phyloP scores from a whole-genome alignment of 2,113 vertebrate genomes.

The Aegotheles bennettii region DNA sequence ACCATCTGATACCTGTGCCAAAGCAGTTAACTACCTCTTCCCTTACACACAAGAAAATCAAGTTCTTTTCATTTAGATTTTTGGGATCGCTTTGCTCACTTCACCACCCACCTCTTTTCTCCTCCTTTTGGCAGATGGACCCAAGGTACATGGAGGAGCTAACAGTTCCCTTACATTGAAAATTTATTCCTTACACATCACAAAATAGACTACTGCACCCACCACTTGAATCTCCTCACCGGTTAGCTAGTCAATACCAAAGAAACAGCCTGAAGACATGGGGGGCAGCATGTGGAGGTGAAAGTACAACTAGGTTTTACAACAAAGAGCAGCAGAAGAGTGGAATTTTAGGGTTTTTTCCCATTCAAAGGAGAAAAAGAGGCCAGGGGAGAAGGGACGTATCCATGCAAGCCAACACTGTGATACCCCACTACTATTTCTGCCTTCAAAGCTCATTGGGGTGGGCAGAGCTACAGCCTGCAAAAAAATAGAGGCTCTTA shows the following conservation, averaged over 20 bases:
- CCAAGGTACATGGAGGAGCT: neutral
- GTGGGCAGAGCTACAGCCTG: neutral
- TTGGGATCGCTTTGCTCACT: neutral
- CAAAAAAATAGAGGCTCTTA: rapidly evolving
- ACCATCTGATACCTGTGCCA: neutral
- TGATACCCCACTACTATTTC: neutral
- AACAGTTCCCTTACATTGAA: neutral
- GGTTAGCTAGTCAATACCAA: neutral
- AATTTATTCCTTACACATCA: neutral
- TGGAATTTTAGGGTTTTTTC: neutral
- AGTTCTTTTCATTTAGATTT: neutral
- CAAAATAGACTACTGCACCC: neutral
- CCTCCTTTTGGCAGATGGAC: neutral
- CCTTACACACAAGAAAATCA: neutral
- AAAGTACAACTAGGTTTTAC: neutral
- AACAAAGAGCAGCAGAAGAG: neutral
- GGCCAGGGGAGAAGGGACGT: neutral
- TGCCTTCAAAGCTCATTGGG: rapidly evolving
- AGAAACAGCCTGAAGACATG: neutral
- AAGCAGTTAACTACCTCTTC: neutral
- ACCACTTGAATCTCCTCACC: neutral
- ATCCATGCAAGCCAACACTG: neutral
- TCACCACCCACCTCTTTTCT: neutral
- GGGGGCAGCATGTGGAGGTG: neutral
- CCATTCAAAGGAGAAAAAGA: neutral